These are phyloP conservation scores for Crenichthys baileyi DNA, from an alignment of 2,797 vertebrate genomes.

Conservation along the genomic window DNA sequence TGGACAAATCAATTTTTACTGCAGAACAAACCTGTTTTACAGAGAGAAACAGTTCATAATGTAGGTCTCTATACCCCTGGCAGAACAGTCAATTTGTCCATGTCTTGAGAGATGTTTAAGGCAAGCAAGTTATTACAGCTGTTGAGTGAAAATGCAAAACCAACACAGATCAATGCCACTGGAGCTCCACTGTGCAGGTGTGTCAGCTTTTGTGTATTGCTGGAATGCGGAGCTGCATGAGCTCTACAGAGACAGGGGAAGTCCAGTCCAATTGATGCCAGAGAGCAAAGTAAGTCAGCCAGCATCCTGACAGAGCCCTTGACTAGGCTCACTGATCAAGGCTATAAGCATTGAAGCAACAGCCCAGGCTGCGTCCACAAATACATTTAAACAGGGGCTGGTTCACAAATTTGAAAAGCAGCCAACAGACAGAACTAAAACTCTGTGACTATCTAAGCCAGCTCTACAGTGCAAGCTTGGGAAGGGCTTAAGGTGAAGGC, in stretches of 20 bases:
- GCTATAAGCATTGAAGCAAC: slow-evolving; percentile 23
- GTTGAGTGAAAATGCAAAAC: slow-evolving; percentile 62
- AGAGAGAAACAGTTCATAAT: slow-evolving; percentile 31
- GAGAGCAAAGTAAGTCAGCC: slow-evolving; percentile 56
- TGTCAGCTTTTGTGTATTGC: slow-evolving; percentile 39
- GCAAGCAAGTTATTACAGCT: slow-evolving; percentile 64
- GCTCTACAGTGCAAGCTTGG: background rate
- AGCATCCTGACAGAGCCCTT: slow-evolving; percentile 56
- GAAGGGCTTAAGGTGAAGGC: background rate
- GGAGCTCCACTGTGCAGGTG: slow-evolving; percentile 58
- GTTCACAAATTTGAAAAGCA: slow-evolving; percentile 27
- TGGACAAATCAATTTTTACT: slow-evolving; percentile 16
- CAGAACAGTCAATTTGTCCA: slow-evolving; percentile 39
- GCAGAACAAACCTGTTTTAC: slow-evolving; percentile 30
- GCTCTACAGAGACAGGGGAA: slow-evolving; percentile 30
- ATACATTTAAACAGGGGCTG: slow-evolving; percentile 1
- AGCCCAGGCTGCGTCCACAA: slow-evolving; percentile 26
- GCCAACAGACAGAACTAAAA: slow-evolving; percentile 28
- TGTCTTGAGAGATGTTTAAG: slow-evolving; percentile 52
- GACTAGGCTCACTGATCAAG: slow-evolving; percentile 44
- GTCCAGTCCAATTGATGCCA: slow-evolving; percentile 43
- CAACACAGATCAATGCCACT: slow-evolving; percentile 42
- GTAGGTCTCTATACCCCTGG: slow-evolving; percentile 27
- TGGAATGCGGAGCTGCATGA: slow-evolving; percentile 41
- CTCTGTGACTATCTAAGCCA: slow-evolving; percentile 10